phyloP scores from a whole-genome alignment of 2,888 invertebrate genomes.

The Bembecia ichneumoniformis region DNA sequence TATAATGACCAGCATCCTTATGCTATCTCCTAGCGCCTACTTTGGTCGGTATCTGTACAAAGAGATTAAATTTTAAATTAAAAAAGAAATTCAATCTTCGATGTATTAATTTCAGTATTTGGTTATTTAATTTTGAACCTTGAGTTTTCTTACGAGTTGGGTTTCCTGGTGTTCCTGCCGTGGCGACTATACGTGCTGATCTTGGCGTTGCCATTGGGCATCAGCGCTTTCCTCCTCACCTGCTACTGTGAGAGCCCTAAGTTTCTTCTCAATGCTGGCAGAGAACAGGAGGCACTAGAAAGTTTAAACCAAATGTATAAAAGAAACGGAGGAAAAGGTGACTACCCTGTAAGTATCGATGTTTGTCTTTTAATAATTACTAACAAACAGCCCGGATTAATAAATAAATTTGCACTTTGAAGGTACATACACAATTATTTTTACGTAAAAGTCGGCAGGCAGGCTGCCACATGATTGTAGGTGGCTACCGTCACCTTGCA shows the following conservation, averaged over 20 bases:
- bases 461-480: neutral
- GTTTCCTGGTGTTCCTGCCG: constrained; percentile 27
- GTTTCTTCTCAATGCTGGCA: constrained; percentile 75
- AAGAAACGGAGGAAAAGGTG: constrained; percentile 50
- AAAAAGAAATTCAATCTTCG: neutral
- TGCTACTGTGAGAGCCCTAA: constrained; percentile 81
- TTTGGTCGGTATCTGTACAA: constrained; percentile 18
- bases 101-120: constrained; percentile 1
- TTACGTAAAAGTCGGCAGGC: neutral
- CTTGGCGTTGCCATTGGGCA: constrained; percentile 67
- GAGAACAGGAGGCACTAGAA: constrained; percentile 72
- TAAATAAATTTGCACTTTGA: no score
- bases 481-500: neutral
- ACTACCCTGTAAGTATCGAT: constrained; percentile 19
- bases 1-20: constrained; percentile 28
- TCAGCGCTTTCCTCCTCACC: constrained; percentile 66
- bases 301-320: constrained; percentile 70
- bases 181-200: constrained; percentile 38
- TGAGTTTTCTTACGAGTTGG: constrained; percentile 24
- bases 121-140: constrained; percentile 27
- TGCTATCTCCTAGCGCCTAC: constrained; percentile 24
- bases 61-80: neutral
- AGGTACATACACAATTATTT: no score
- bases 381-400: neutral
- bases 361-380: neutral